Conservation (phyloP, 2,113 vertebrate species). For the Dicaeum eximium region DNA sequence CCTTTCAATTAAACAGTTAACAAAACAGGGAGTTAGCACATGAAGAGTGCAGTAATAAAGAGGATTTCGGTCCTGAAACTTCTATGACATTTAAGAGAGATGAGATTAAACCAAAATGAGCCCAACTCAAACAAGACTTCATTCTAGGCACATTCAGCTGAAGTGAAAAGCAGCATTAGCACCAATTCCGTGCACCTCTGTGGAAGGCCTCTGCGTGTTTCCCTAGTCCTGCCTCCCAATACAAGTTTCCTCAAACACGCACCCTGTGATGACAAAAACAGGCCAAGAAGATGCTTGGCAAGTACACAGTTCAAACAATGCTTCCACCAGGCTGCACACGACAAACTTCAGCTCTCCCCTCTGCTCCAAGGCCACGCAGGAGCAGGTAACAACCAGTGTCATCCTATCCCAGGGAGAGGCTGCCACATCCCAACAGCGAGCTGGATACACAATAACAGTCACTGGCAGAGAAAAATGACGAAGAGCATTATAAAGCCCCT, state of each 20-base stretch:
- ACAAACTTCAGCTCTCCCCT: not conserved
- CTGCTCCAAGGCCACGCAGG: not conserved
- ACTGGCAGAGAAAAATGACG: not conserved
- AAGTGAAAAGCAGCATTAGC: not conserved
- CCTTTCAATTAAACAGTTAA: not conserved
- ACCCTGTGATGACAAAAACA: not conserved
- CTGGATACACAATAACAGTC: not conserved
- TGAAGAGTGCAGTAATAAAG: not conserved
- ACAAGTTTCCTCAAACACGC: not conserved
- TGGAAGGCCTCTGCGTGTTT: not conserved
- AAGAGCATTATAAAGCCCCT: rapidly evolving
- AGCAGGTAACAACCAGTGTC: not conserved
- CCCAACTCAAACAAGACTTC: not conserved
- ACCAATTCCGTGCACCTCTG: not conserved
- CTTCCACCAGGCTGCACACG: not conserved
- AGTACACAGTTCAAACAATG: not conserved
- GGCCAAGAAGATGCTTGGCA: not conserved
- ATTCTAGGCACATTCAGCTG: not conserved
- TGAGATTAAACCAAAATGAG: not conserved
- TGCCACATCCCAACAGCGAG: not conserved
- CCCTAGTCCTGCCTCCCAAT: not conserved
- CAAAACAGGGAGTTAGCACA: not conserved
- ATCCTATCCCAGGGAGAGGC: not conserved
- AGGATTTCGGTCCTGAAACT: conserved; percentile 1
- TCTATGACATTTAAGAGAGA: not conserved